phyloP scores from a whole-genome alignment of 2,797 vertebrate genomes.

The Acanthopagrus latus region DNA sequence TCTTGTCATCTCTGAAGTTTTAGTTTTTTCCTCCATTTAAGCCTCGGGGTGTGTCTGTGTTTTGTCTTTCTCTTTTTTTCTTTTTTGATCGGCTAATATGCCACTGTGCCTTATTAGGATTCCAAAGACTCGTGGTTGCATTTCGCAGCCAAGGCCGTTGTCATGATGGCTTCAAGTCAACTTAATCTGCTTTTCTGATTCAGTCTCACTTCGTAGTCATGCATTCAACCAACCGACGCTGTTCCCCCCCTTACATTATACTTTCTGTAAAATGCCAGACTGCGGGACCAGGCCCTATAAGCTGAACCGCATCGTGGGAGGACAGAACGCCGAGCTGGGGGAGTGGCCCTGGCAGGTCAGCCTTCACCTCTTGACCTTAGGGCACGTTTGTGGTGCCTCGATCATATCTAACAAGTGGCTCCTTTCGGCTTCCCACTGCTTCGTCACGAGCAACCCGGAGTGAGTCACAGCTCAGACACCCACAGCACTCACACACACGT shows the following conservation, averaged over 20 bases:
- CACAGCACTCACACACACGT: not conserved
- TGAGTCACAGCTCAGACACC: conserved; percentile 67
- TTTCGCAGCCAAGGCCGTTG: conserved; percentile 37
- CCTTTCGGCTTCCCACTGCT: conserved; percentile 87
- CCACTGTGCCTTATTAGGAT: conserved; percentile 59
- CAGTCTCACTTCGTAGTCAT: conserved; percentile 36
- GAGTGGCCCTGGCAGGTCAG: conserved; percentile 92
- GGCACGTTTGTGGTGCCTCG: conserved; percentile 85
- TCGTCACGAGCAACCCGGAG: conserved; percentile 52
- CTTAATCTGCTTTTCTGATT: conserved; percentile 38
- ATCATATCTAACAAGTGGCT: conserved; percentile 85
- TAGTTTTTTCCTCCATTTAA: conserved; percentile 61
- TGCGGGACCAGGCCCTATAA: conserved; percentile 87
- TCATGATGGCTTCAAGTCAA: conserved; percentile 56
- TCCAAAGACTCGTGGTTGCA: conserved; percentile 42
- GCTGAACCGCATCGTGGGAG: conserved; percentile 88
- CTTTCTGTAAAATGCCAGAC: conserved; percentile 64
- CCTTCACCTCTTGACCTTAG: conserved; percentile 76
- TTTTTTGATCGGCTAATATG: conserved; percentile 66
- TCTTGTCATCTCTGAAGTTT: conserved; percentile 72
- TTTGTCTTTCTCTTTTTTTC: not conserved
- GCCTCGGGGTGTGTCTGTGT: conserved; percentile 65
- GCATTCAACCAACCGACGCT: not conserved
- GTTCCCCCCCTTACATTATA: conserved; percentile 9
- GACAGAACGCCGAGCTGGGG: conserved; percentile 84